phyloP scores from a whole-genome alignment of 2,113 vertebrate species.

The Mormoops blainvillei region DNA sequence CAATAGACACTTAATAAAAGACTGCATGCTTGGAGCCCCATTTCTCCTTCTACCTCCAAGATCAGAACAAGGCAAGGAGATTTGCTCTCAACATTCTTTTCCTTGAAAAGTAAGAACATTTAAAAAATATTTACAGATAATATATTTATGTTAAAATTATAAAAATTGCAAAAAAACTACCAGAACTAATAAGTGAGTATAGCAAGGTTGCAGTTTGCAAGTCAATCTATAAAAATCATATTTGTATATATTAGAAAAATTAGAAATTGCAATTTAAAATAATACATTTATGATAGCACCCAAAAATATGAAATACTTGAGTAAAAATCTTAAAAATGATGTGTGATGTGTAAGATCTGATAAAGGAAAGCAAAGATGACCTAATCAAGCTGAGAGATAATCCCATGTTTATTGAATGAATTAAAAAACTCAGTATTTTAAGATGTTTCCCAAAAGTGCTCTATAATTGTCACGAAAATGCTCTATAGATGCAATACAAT shows the following conservation, averaged over 20 bases:
- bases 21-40: neutral
- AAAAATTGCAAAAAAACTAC: neutral
- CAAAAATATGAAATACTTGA: neutral
- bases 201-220: neutral
- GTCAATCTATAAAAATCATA: neutral
- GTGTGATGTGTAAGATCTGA: neutral
- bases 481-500: neutral
- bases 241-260: neutral
- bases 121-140: neutral
- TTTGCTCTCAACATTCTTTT: neutral
- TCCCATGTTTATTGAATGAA: neutral
- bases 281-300: neutral
- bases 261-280: neutral
- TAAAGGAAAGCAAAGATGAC: neutral
- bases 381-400: neutral
- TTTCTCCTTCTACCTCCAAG: neutral
- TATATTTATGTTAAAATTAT: neutral
- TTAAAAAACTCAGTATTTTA: slow-evolving; percentile 9
- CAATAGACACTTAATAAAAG: neutral
- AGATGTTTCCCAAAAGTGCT: neutral
- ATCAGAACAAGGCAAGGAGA: neutral
- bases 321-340: neutral
- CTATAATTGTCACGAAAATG: neutral
- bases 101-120: neutral
- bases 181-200: neutral